These are phyloP conservation scores for Drosophila ananassae DNA, from an alignment of 1,140 invertebrate genomes.

Conservation along the genomic window DNA sequence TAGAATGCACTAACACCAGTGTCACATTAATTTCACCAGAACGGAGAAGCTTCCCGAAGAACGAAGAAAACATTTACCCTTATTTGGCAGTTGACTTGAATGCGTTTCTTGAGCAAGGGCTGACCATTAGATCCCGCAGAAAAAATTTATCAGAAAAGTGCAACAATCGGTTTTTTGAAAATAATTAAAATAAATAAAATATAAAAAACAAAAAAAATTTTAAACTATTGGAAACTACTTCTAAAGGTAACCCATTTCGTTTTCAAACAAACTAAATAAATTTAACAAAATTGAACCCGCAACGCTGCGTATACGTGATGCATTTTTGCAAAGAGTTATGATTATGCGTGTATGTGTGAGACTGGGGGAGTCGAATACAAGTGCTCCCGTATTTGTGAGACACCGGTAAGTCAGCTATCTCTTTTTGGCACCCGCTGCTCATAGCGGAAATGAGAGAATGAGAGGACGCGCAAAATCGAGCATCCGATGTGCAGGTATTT, in stretches of 20 bases:
- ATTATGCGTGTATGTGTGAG: background rate
- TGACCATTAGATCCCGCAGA: too few species aligned
- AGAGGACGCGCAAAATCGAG: background rate
- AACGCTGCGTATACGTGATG: conserved; percentile 51
- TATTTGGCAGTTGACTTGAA: background rate
- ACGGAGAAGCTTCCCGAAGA: conserved; percentile 46
- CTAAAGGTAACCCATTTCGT: too few species aligned
- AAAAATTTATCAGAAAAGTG: background rate
- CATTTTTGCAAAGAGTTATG: conserved; percentile 4
- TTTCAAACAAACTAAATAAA: background rate
- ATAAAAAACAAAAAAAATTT: background rate
- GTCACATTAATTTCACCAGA: conserved; percentile 62
- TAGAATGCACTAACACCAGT: conserved; percentile 59
- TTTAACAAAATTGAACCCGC: background rate
- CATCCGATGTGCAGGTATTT: background rate
- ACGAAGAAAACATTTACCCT: conserved; percentile 25
- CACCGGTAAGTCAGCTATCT: conserved; percentile 34
- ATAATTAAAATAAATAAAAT: too few species aligned
- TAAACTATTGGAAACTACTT: background rate
- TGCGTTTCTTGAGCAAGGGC: background rate
- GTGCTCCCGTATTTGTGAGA: conserved; percentile 17
- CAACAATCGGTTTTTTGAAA: too few species aligned
- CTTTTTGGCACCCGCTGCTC: conserved; percentile 14
- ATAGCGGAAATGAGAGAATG: background rate
- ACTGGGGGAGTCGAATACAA: background rate